Base-by-base conservation (phyloP, 30 jellyfish, hydroid and myxozoan species). In the Turritopsis rubra region DNA sequence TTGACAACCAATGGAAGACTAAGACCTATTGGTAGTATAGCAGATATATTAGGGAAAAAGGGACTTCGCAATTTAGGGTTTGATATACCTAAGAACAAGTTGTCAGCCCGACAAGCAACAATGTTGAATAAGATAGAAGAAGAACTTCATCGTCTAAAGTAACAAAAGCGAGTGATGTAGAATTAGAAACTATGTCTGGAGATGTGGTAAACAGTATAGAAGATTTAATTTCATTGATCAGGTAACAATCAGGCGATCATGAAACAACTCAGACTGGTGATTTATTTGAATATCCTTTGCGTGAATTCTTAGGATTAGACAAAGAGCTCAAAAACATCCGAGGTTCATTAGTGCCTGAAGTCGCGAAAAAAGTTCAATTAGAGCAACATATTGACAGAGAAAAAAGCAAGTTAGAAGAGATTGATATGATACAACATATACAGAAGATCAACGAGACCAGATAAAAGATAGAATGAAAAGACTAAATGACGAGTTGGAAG, bases 41-140 rank as follows among this genome's bases (percentile, higher is more conserved):
- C 73, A 60, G 73, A 60, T 21, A 60, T 60, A 60, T 60, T 60
- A 23, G 21, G 22, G 0, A 60, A 60, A 60, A 60, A 60, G 21
- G 73, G 73, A 60, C 19, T 60, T 18, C 73, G 0, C 21, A 60
- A 0, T 60, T 60, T 60, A 60, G 73, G 73, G 73, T 60, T 60
- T 60, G 73, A 60, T 60, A 18, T 60, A 60, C 73, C 73, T 60
- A 60, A 60, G 73, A 60, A n/a, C n/a, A n/a, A n/a, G n/a, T n/a
- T n/a, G n/a, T n/a, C n/a, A n/a, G n/a, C n/a, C n/a, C n/a, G n/a
- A 23, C 73, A 60, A 23, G 73, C 19, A 60, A 60, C 21, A 18
- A 60, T 18, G 73, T 21, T 60, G 19, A 60, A 60, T 21, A 60
- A 60, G 21, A 21, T 60, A 60, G 73, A 60, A 23, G 21, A 60